Percentiles rank a stretch among this genome's conserved stretches.
These are phyloP conservation scores for Orthonevra nobilis DNA, from an alignment of 2,888 invertebrate species.

Conservation along the genomic window DNA sequence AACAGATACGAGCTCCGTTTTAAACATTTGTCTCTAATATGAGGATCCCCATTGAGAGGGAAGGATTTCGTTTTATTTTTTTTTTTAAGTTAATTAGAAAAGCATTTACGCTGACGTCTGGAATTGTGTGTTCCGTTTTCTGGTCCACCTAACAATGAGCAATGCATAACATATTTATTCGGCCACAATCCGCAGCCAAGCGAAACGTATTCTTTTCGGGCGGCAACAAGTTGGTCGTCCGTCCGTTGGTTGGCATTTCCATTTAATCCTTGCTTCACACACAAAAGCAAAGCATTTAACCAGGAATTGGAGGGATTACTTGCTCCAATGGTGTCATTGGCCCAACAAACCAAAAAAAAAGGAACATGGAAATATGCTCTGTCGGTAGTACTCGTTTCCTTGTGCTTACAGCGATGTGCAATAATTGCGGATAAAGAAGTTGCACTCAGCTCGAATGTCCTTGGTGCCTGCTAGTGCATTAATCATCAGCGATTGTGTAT, in stretches of 20 bases:
- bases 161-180: constrained; percentile 8
- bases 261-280: constrained; percentile 34
- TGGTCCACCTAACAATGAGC: constrained; percentile 13
- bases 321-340: constrained; percentile 14
- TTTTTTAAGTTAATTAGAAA: constrained; percentile 41
- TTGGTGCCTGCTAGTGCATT: constrained; percentile 31
- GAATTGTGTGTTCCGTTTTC: constrained; percentile 1
- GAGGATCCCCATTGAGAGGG: background rate
- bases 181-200: constrained; percentile 14
- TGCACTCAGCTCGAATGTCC: constrained; percentile 1
- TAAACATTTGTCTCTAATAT: constrained; percentile 1
- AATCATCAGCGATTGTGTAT: constrained; percentile 24
- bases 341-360: constrained; percentile 3
- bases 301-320: constrained; percentile 32
- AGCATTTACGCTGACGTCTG: constrained; percentile 34
- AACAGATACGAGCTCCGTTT: constrained; percentile 13
- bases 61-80: background rate
- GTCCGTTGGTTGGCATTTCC: constrained; percentile 31
- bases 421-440: background rate
- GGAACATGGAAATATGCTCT: constrained; percentile 1
- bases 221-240: no score
- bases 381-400: background rate
- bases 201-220: background rate
- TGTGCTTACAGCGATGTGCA: background rate
- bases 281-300: constrained; percentile 31